Evolutionary conservation across 2,888 invertebrate genomes (phyloP).

Genomic region (Dasypogon diadema): DNA sequence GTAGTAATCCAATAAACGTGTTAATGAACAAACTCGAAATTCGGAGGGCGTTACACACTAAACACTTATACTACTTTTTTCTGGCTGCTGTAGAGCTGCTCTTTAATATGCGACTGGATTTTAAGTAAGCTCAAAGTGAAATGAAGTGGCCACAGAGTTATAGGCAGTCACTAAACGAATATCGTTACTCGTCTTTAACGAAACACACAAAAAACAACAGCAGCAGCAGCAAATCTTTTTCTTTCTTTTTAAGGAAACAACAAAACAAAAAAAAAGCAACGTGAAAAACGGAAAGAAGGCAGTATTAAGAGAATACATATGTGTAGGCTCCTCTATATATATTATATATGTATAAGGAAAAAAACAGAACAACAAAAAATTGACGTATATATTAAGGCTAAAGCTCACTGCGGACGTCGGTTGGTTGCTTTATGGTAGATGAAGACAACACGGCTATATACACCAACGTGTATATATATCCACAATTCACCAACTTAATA

Average conservation of each 20-base stretch:
- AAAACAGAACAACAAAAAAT: constrained; percentile 9
- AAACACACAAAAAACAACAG: constrained; percentile 48
- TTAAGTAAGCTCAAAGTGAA: constrained; percentile 49
- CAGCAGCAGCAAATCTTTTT: constrained; percentile 24
- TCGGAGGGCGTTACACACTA: constrained; percentile 40
- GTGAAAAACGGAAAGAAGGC: constrained; percentile 46
- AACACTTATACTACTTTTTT: constrained; percentile 32
- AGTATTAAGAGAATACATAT: constrained; percentile 39
- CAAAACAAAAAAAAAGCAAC: constrained; percentile 26
- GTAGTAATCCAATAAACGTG: constrained; percentile 22
- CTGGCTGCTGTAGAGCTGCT: constrained; percentile 38
- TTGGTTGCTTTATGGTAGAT: constrained; percentile 25
- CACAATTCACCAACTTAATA: constrained; percentile 23
- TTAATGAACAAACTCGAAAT: constrained; percentile 26
- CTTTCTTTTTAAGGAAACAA: constrained; percentile 13
- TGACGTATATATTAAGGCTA: constrained; percentile 30
- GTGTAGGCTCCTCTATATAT: constrained; percentile 11
- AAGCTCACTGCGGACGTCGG: constrained; percentile 2
- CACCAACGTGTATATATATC: constrained; percentile 29
- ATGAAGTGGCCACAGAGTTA: constrained; percentile 50
- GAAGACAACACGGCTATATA: not conserved
- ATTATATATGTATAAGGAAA: constrained; percentile 8
- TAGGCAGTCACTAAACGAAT: constrained; percentile 51
- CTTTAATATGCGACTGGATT: constrained; percentile 49
- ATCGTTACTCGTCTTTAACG: constrained; percentile 51